Evolutionary conservation across 2,888 invertebrate species (phyloP), one percentile per base, ranked within the genome.

Genomic region (Erynnis tages): DNA sequence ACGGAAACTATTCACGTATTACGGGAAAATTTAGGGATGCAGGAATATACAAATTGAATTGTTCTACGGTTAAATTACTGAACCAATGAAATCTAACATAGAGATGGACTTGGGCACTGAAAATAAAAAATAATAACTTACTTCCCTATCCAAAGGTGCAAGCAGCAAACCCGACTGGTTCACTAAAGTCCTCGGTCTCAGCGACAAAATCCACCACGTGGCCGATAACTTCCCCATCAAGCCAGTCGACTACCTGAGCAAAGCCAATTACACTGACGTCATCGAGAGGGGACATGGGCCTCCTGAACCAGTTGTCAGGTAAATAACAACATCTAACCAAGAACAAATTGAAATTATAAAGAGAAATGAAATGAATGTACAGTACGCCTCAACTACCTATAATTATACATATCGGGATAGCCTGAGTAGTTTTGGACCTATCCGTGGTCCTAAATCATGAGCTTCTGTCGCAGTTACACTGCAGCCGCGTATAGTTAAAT

Each of bases 271-370:
- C 71, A 90, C 92, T 32, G 93, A 92, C 67, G 93, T 94, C 44
- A 93, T 94, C 52, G 94, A 94, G 71, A 91, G 94, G 54, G 93
- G 94, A 50, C 94, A 92, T 37, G 93, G 94, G 16, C 92, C 93
- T 0, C 93, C 93, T 0, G 92, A 93, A 62, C 91, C 91, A 30
- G 91, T 92, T 41, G 91, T 93, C 57, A 86, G 89, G 89, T 87
- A 73, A 66, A 48, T 30, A 34, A 29, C n/a, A n/a, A n/a, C n/a
- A n/a, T n/a, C n/a, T n/a, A 7, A 25, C 8, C 25, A 25, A 5
- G 5, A 2, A 25, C 25, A 25, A 25, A n/a, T 2, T 27, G 10
- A 8, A 27, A 27, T 10, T 27, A 29, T 5, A 2, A 11, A 11
- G 2, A 4, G 30, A 5, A 21, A 21, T n/a, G n/a, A n/a, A n/a